Base-by-base conservation (phyloP, 2,888 invertebrate genomes). In the Hirudinaria manillensis region DNA sequence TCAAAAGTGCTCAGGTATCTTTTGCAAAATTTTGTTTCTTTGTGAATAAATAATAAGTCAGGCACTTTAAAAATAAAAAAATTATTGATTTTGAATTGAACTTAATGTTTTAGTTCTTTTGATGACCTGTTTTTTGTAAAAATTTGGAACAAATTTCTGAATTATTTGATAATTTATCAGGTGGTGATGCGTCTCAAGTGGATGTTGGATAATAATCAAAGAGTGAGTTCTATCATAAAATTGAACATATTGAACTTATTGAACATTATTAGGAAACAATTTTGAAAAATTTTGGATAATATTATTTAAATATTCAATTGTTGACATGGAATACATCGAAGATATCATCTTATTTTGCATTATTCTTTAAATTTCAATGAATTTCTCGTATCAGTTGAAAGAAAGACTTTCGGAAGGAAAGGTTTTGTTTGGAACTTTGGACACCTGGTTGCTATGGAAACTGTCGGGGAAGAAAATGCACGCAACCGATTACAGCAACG, bases 371-470 rank as follows among this genome's bases (percentile, higher is more conserved):
- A 32, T 6, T 7, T 36, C 4, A 4, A 21, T 73, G 19, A 27
- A 29, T 73, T 29, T 67, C 3, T 65, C 70, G 24, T 61, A 70
- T 32, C 45, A 83, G 85, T 76, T 83, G 74, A 77, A 81, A 82
- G 86, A 88, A 79, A 91, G 91, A 0, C 86, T 90, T 6, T 84
- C 86, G 78, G 81, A 84, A 71, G 89, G 90, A 56, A 88, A 90
- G 79, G 91, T 91, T 0, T 88, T 91, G 84, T 92, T 93, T 85
- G 85, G 84, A 56, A 82, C 82, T 77, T 87, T 98, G 74, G 98
- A 98, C 83, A 93, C 94, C 0, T 99, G 95, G 94, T 87, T 98
- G 71, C 83, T 96, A 74, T 91, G 93, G 87, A 92, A 91, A 87
- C 87, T 95, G 73, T 91, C 89, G 1, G 87, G 86, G 78, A 85